Percentiles rank a stretch among this genome's conserved stretches.
These are phyloP conservation scores for Neoarius graeffei DNA, from an alignment of 2,113 vertebrate species.

Conservation along the genomic window DNA sequence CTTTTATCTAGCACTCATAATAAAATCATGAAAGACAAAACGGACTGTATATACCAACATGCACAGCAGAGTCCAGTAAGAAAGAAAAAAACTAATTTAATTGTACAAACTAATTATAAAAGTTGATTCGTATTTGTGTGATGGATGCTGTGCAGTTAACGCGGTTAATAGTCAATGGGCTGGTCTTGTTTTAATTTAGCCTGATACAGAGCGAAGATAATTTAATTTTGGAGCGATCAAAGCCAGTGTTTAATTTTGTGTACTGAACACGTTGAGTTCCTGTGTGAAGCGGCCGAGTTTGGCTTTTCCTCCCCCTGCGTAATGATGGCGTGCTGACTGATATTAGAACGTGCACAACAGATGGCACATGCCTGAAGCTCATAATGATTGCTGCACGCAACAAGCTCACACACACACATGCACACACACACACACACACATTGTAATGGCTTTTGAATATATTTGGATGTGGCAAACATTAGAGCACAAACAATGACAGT, in stretches of 20 bases:
- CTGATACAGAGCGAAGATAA: background rate
- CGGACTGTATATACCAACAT: too few relatives aligned
- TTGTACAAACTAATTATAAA: background rate
- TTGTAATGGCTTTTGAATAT: constrained; percentile 13
- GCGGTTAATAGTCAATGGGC: background rate
- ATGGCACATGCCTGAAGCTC: constrained; percentile 21
- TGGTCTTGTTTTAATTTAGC: background rate
- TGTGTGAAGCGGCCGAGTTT: constrained; percentile 3
- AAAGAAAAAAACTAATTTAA: background rate
- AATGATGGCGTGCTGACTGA: constrained; percentile 25
- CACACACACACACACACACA: constrained; percentile 18
- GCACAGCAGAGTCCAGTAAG: too few relatives aligned
- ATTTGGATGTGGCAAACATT: constrained; percentile 4
- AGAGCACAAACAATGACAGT: background rate
- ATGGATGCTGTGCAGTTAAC: background rate
- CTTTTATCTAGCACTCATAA: too few relatives aligned
- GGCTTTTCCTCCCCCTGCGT: background rate
- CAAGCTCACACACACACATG: background rate
- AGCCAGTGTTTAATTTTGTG: constrained; percentile 13
- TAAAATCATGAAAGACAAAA: too few relatives aligned
- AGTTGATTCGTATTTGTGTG: background rate
- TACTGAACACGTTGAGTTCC: background rate
- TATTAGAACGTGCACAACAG: constrained; percentile 14
- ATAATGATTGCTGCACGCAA: constrained; percentile 21
- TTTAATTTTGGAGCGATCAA: constrained; percentile 1